phyloP scores from a whole-genome alignment of 2,888 invertebrate species.

The Agrotis puta region DNA sequence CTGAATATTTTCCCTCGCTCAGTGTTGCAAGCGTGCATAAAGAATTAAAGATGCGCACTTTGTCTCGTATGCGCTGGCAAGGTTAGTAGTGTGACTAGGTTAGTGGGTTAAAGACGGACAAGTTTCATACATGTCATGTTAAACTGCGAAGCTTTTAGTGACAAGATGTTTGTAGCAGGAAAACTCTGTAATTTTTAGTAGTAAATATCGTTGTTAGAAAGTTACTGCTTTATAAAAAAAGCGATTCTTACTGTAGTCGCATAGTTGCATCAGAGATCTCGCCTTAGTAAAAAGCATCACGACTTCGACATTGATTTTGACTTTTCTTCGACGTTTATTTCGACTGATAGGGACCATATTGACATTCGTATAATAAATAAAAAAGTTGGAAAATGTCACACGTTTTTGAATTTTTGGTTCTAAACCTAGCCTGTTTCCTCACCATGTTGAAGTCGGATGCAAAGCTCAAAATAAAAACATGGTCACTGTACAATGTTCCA shows the following conservation, averaged over 20 bases:
- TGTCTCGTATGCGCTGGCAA: conserved; percentile 49
- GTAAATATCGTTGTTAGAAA: not conserved
- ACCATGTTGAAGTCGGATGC: too few relatives aligned
- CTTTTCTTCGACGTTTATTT: too few relatives aligned
- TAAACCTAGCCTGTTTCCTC: too few relatives aligned
- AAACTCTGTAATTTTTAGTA: not conserved
- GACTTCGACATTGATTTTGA: too few relatives aligned
- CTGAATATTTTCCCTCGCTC: conserved; percentile 38
- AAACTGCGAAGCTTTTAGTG: conserved; percentile 5
- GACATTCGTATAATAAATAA: too few relatives aligned
- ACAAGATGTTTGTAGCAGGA: conserved; percentile 5
- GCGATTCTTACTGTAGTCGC: too few relatives aligned
- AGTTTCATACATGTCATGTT: conserved; percentile 12
- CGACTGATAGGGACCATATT: too few relatives aligned
- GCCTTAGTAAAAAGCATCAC: too few relatives aligned
- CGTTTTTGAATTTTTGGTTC: too few relatives aligned
- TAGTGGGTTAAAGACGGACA: conserved; percentile 26
- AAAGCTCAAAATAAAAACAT: conserved; percentile 1
- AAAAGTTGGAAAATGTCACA: too few relatives aligned
- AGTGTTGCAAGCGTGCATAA: conserved; percentile 52
- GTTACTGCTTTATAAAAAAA: too few relatives aligned
- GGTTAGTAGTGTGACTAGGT: conserved; percentile 43
- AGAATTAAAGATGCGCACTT: conserved; percentile 51
- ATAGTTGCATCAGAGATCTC: too few relatives aligned
- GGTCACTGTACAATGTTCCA: conserved; percentile 12